Conservation (phyloP, 2,797 vertebrate species). For the Acropternis orthonyx region DNA sequence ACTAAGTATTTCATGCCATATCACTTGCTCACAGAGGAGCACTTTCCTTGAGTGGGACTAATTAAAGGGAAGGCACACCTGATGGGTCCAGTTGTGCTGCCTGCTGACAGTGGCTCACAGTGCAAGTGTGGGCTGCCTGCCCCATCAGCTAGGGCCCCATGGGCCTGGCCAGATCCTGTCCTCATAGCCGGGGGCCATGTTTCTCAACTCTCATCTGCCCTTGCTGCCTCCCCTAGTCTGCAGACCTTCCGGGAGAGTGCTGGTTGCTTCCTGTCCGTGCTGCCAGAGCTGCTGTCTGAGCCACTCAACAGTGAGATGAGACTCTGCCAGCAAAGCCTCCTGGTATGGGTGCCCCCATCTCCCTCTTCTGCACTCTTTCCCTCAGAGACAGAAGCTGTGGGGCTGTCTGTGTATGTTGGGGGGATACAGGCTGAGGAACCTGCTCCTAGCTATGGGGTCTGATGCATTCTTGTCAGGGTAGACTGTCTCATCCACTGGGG, state of each 20-base stretch:
- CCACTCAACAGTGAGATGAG: conserved; percentile 43
- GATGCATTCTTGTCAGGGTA: not conserved
- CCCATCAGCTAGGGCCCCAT: not conserved
- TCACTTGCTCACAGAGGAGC: not conserved
- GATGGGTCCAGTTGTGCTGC: not conserved
- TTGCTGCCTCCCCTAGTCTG: not conserved
- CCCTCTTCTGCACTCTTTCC: not conserved
- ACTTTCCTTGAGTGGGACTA: not conserved
- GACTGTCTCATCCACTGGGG: not conserved
- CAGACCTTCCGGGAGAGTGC: conserved; percentile 52
- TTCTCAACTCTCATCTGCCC: not conserved
- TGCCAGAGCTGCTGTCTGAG: conserved; percentile 60
- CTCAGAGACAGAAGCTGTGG: not conserved
- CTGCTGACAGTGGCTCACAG: not conserved
- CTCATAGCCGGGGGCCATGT: not conserved
- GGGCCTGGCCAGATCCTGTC: not conserved
- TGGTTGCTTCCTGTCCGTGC: conserved; percentile 19
- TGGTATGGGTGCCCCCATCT: conserved; percentile 56
- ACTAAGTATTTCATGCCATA: rapidly evolving
- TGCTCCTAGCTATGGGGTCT: not conserved
- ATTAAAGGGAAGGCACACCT: not conserved
- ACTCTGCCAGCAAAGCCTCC: conserved; percentile 70
- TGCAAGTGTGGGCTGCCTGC: not conserved
- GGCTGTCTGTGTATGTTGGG: not conserved
- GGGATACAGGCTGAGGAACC: not conserved